Conservation (phyloP, 2,113 vertebrate species). For the Thalassarche chlororhynchos region DNA sequence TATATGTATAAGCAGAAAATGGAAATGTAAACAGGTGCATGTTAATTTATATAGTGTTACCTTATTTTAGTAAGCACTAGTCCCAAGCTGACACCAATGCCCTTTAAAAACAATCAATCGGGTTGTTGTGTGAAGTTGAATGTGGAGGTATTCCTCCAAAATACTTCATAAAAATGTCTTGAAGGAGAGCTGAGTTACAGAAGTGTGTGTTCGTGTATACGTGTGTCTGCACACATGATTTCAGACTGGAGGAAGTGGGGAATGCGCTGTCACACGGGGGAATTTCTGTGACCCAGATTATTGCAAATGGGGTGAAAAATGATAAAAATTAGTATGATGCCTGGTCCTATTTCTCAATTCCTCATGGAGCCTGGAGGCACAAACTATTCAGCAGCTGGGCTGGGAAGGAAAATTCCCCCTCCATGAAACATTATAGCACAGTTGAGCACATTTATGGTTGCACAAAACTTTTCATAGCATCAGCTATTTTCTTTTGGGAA, state of each 20-base stretch:
- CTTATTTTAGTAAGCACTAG: not conserved
- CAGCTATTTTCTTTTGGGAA: conserved; percentile 63
- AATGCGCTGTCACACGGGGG: not conserved
- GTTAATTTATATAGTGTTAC: not conserved
- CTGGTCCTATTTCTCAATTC: conserved; percentile 36
- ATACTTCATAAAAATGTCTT: not conserved
- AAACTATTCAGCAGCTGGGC: conserved; percentile 45
- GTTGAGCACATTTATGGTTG: not conserved
- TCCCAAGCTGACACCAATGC: not conserved
- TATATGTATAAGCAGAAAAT: not conserved
- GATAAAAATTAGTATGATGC: conserved; percentile 37
- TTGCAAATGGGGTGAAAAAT: conserved; percentile 4
- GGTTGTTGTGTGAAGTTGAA: not conserved
- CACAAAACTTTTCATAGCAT: conserved; percentile 54
- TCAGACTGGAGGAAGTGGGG: not conserved
- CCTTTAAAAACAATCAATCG: not conserved
- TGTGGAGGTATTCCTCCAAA: not conserved
- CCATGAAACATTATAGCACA: conserved; percentile 35
- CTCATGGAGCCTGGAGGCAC: conserved; percentile 31
- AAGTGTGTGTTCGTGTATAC: not conserved
- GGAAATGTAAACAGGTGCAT: not conserved
- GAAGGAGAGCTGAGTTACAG: not conserved
- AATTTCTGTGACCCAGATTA: not conserved
- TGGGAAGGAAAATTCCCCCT: conserved; percentile 50
- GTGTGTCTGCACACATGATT: not conserved